Evolutionary conservation across 2,113 vertebrate species (phyloP).

Genomic region (Tragelaphus imberbis): DNA sequence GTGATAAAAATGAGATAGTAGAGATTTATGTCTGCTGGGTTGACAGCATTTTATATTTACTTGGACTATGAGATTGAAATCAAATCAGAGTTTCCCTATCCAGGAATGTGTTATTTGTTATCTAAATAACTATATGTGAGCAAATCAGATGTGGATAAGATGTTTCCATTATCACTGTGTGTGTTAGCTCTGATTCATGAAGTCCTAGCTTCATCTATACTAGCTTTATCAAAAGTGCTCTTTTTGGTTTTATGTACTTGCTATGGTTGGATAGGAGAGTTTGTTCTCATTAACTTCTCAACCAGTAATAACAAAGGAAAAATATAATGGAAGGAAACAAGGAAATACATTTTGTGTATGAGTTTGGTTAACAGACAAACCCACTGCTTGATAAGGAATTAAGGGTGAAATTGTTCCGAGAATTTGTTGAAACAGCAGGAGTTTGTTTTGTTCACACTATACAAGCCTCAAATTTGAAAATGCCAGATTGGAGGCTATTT

Average conservation of each 20-base stretch:
- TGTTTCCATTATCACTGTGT: constrained; percentile 26
- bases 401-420: background rate
- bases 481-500: background rate
- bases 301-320: background rate
- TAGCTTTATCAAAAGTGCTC: background rate
- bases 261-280: background rate
- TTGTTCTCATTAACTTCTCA: background rate
- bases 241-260: background rate
- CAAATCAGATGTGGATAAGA: constrained; percentile 53
- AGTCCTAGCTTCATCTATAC: background rate
- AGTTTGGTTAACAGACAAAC: background rate
- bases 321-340: background rate
- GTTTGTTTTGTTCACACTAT: background rate
- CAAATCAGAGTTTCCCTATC: constrained; percentile 19
- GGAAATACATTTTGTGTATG: background rate
- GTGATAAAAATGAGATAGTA: constrained; percentile 53
- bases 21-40: constrained; percentile 41
- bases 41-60: constrained; percentile 62
- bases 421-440: background rate
- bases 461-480: constrained; percentile 6
- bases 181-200: constrained; percentile 34
- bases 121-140: constrained; percentile 58
- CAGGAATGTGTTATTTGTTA: constrained; percentile 55
- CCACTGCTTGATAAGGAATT: background rate
- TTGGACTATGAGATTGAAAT: constrained; percentile 44